A percentile compares a stretch with the other conserved stretches of the same genome.
These are phyloP conservation scores for Oryzias javanicus DNA, from an alignment of 2,113 vertebrate species.

Conservation along the genomic window DNA sequence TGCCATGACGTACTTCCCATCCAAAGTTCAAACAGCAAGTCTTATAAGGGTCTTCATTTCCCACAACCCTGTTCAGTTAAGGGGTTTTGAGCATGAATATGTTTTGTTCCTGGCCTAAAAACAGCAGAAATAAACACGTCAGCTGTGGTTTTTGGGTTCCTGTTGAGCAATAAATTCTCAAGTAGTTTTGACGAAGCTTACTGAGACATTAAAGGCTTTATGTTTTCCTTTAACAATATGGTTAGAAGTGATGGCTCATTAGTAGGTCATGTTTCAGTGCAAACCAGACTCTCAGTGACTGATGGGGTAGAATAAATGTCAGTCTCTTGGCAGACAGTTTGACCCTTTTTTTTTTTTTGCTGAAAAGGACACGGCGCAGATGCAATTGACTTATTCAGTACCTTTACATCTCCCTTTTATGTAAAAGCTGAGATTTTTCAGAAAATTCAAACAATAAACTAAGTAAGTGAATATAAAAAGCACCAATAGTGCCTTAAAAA, in stretches of 20 bases:
- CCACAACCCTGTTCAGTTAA: no score
- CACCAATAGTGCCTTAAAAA: no score
- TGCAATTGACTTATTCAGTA: background rate
- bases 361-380: constrained; percentile 36
- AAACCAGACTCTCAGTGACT: constrained; percentile 28
- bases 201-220: no score
- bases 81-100: no score
- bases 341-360: constrained; percentile 1
- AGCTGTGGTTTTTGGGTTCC: constrained; percentile 18
- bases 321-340: constrained; percentile 29
- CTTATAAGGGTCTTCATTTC: no score
- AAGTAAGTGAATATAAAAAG: no score
- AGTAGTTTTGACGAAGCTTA: background rate
- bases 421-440: background rate
- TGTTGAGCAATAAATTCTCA: constrained; percentile 17
- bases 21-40: no score
- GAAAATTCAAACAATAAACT: background rate
- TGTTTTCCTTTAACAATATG: background rate
- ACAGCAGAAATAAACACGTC: constrained; percentile 19
- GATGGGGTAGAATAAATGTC: constrained; percentile 19
- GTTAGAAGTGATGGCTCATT: constrained; percentile 45
- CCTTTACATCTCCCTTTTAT: background rate
- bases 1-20: no score
- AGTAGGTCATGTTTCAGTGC: constrained; percentile 56
- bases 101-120: background rate